phyloP scores from a whole-genome alignment of 2,113 vertebrate species.

The Platysternon megacephalum region DNA sequence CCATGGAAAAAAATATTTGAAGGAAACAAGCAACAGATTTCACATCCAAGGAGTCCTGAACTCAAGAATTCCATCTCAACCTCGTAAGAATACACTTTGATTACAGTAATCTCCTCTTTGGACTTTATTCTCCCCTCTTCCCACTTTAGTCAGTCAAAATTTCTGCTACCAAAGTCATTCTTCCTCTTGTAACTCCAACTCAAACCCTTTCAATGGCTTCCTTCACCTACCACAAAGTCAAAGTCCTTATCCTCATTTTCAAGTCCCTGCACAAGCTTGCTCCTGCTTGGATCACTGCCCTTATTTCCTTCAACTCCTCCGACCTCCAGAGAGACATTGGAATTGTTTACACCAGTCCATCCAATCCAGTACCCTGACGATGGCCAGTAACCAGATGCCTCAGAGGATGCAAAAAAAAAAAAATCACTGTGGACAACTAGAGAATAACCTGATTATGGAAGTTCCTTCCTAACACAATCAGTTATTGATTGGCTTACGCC shows the following conservation, averaged over 20 bases:
- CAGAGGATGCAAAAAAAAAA: neutral
- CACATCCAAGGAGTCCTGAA: neutral
- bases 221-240: neutral
- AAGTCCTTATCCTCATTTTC: neutral
- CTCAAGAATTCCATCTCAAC: neutral
- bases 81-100: neutral
- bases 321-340: neutral
- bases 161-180: neutral
- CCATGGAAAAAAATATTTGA: neutral
- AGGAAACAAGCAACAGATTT: neutral
- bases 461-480: neutral
- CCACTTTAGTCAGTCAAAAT: neutral
- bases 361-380: neutral
- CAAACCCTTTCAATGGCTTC: neutral
- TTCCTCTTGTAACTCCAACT: neutral
- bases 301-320: neutral
- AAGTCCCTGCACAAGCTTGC: neutral
- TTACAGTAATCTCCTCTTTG: neutral
- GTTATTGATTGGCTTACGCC: rapidly evolving
- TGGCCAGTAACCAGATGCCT: neutral
- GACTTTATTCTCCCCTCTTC: neutral
- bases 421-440: rapidly evolving
- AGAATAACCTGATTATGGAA: neutral
- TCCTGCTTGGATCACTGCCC: neutral
- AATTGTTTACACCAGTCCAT: neutral